Evolutionary conservation across 2,113 vertebrate species (phyloP).

Genomic region (Pantherophis guttatus): DNA sequence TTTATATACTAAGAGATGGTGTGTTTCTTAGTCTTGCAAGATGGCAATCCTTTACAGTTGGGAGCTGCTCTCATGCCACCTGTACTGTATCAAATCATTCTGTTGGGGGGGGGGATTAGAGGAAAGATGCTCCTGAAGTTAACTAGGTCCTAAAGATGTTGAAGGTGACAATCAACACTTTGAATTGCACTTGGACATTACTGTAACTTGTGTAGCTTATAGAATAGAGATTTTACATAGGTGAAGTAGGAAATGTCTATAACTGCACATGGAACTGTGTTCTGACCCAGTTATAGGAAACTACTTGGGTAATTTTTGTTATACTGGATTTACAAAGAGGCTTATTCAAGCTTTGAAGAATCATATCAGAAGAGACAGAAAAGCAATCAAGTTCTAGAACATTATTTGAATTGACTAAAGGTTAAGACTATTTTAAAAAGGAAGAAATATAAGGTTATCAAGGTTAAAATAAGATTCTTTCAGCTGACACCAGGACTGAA

Average conservation of each 20-base stretch:
- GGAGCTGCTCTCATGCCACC: not conserved
- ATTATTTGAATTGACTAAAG: not conserved
- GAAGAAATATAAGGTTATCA: not conserved
- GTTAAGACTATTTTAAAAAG: not conserved
- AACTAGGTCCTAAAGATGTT: not conserved
- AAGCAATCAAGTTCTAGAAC: not conserved
- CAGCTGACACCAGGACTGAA: not conserved
- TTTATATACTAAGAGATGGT: not conserved
- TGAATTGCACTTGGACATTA: not conserved
- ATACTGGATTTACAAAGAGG: not conserved
- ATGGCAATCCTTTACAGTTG: not conserved
- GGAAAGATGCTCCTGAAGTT: not conserved
- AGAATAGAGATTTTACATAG: not conserved
- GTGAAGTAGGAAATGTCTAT: not conserved
- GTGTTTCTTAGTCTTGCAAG: not conserved
- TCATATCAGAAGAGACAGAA: not conserved
- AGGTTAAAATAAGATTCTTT: not conserved
- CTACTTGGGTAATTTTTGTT: not conserved
- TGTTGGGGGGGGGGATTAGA: not conserved
- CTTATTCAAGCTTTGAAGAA: not conserved
- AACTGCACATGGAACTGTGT: not conserved
- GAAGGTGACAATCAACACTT: not conserved
- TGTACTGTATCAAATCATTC: not conserved
- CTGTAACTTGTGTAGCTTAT: not conserved
- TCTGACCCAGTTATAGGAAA: not conserved